A percentile compares a stretch with the other conserved stretches of the same genome.
Conservation (phyloP, 2,113 vertebrate species). For the Mustela lutreola region DNA sequence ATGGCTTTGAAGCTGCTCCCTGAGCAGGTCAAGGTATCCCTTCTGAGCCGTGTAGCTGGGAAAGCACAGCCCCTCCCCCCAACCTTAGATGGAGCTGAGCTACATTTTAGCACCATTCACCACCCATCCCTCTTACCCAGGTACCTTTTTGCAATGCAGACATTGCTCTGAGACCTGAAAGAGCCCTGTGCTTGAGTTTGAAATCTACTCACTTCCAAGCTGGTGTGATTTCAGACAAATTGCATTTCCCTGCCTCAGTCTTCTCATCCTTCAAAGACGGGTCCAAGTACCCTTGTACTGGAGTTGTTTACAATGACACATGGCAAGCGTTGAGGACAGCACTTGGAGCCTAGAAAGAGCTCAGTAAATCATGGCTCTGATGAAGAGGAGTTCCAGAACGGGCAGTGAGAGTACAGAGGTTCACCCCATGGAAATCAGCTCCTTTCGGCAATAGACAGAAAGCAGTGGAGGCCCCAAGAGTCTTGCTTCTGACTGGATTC, state of each 20-base stretch:
- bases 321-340: background rate
- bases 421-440: rapidly evolving
- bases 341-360: rapidly evolving
- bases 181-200: background rate
- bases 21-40: background rate
- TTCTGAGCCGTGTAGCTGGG: background rate
- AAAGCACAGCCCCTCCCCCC: background rate
- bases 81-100: too few relatives aligned
- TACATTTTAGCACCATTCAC: background rate
- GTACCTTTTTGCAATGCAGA: background rate
- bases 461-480: background rate
- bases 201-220: background rate
- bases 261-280: background rate
- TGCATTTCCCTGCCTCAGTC: background rate
- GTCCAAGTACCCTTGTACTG: background rate
- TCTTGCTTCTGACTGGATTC: background rate
- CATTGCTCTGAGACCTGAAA: background rate
- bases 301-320: background rate
- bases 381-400: background rate
- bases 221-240: background rate
- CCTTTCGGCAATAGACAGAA: background rate
- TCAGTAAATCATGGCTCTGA: background rate
- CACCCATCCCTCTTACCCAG: background rate
- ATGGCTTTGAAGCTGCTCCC: background rate
- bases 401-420: too few relatives aligned